phyloP scores from a whole-genome alignment of 2,113 vertebrate species.

The Mus musculus region GRCm39 chr8:113685501-113686000 shows the following conservation, averaged over 20 bases:
- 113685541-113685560: conserved; percentile 4
- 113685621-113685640: conserved; percentile 58
- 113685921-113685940: not conserved
- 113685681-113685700: conserved; percentile 11
- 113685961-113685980: not conserved
- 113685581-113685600: conserved; percentile 15
- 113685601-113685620: conserved; percentile 41
- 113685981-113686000: accelerated
- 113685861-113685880: not conserved
- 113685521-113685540: conserved; percentile 50
- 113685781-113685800: conserved; percentile 26
- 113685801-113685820: not conserved
- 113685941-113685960: not conserved
- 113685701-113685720: not conserved
- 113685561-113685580: conserved; percentile 68
- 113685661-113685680: not conserved
- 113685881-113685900: not conserved
- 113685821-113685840: not conserved
- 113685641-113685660: not conserved
- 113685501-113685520: conserved; percentile 53
- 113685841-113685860: not conserved
- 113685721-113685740: not conserved
- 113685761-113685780: not conserved
- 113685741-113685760: not conserved
- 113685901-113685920: conserved; percentile 7